Evolutionary conservation across 1,140 invertebrate genomes (phyloP).

Genomic region (Venturia canescens): DNA sequence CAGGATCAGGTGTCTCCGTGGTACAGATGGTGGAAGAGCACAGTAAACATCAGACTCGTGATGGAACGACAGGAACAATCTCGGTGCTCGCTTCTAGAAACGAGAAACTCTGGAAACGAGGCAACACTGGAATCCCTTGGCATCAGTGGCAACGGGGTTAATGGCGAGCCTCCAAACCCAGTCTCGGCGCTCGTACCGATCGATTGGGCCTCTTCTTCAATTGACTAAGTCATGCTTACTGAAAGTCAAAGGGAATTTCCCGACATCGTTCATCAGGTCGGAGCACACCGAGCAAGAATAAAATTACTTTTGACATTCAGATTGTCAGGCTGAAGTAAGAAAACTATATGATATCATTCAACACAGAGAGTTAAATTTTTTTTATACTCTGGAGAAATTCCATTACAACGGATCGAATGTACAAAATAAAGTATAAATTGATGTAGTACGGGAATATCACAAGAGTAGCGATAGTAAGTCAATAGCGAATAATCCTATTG

Average conservation of each 20-base stretch:
- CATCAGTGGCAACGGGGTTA: neutral
- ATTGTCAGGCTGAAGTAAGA: too few relatives aligned
- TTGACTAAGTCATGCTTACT: neutral
- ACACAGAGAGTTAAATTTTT: too few relatives aligned
- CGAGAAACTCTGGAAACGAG: conserved; percentile 9
- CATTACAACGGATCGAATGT: too few relatives aligned
- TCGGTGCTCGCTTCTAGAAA: conserved; percentile 5
- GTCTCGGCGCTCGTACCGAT: neutral
- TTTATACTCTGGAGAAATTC: too few relatives aligned
- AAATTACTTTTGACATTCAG: too few relatives aligned
- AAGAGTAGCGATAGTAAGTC: too few relatives aligned
- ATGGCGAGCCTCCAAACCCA: neutral
- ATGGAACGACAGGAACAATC: conserved; percentile 61
- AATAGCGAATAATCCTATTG: too few relatives aligned
- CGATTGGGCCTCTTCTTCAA: neutral
- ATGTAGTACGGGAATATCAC: too few relatives aligned
- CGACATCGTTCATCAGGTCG: neutral
- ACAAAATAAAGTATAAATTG: too few relatives aligned
- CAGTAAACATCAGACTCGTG: conserved; percentile 72
- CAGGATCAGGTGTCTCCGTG: conserved; percentile 74
- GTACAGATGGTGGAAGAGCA: conserved; percentile 75
- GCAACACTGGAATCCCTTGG: conserved; percentile 28
- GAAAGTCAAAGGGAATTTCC: neutral
- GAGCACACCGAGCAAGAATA: too few relatives aligned
- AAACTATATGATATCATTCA: too few relatives aligned